Evolutionary conservation across 2,113 vertebrate genomes (phyloP).

Genomic region (Notechis scutatus): DNA sequence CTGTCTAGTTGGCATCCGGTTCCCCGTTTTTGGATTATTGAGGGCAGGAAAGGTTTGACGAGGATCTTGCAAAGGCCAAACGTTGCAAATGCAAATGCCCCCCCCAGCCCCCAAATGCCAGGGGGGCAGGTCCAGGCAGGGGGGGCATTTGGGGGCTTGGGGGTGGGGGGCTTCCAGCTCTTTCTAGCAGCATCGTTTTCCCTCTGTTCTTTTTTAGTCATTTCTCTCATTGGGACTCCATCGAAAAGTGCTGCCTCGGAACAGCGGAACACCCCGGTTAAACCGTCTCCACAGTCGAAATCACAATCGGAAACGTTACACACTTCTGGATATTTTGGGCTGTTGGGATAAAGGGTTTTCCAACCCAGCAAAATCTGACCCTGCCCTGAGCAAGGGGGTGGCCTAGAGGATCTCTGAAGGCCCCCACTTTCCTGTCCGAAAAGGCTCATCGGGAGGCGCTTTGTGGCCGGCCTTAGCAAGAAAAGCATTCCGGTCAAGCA

Average conservation of each 20-base stretch:
- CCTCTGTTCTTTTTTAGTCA: background rate
- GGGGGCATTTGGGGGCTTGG: background rate
- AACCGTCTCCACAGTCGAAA: background rate
- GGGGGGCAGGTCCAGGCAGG: no score
- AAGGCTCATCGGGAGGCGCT: background rate
- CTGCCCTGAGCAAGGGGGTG: no score
- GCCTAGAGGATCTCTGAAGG: background rate
- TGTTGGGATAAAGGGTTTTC: background rate
- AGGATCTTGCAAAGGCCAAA: background rate
- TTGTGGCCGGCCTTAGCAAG: no score
- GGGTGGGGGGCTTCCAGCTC: background rate
- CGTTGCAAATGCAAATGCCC: background rate
- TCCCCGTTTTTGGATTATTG: background rate
- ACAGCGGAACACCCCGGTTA: rapidly evolving
- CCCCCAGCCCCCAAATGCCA: no score
- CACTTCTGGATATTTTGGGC: background rate
- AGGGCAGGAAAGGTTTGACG: background rate
- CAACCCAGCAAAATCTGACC: background rate
- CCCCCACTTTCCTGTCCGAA: background rate
- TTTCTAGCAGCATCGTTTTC: background rate
- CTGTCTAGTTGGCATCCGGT: background rate
- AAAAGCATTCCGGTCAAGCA: background rate
- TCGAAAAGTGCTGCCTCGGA: background rate
- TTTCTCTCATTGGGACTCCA: background rate
- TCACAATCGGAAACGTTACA: rapidly evolving